Base-by-base conservation (phyloP, 1,140 invertebrate species). In the Drosophila erecta region DNA sequence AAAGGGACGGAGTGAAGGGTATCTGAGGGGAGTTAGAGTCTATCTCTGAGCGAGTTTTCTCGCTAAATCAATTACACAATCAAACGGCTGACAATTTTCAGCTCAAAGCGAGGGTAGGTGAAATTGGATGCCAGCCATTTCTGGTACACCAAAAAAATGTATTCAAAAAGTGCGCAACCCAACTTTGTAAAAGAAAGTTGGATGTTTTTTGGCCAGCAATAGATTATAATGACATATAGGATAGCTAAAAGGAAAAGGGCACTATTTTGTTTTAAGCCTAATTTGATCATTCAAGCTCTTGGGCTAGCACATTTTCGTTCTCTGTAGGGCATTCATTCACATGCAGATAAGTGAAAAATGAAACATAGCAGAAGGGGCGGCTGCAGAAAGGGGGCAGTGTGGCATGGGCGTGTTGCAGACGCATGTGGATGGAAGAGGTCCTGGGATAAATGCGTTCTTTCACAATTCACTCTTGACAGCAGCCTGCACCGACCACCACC, bases 21-120 rank as follows among this genome's bases (percentile, higher is more conserved):
- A 15, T 2, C 3, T n/a, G 15, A 5, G 37, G 37, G 37, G 11
- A 24, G 17, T 11, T 2, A 46, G 47, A 27, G 38, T 20, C 38
- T 17, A 37, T 5, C n/a, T 43, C n/a, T 35, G 35, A 64, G 38
- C 20, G 35, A 54, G 57, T 55, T 49, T 73, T 11, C 46, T 44
- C 66, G 75, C 76, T 87, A 86, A 86, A 86, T 87, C 83, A 86
- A 86, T 86, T 86, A 86, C 58, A 64, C 64, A 81, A 75, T 79
- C 76, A 87, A 87, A 86, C 51, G 77, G 46, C 62, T 81, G 81
- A 70, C 81, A 86, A 77, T 64, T 80, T 79, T n/a, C 44, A 51
- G 37, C 59, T 43, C 33, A 62, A 51, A 55, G 17, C 6, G 40
- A 37, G 27, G 30, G 33, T 12, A 27, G 44, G 14, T 12, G 24